Conservation (phyloP, 2,113 vertebrate genomes). For the Neolamprologus modestus region DNA sequence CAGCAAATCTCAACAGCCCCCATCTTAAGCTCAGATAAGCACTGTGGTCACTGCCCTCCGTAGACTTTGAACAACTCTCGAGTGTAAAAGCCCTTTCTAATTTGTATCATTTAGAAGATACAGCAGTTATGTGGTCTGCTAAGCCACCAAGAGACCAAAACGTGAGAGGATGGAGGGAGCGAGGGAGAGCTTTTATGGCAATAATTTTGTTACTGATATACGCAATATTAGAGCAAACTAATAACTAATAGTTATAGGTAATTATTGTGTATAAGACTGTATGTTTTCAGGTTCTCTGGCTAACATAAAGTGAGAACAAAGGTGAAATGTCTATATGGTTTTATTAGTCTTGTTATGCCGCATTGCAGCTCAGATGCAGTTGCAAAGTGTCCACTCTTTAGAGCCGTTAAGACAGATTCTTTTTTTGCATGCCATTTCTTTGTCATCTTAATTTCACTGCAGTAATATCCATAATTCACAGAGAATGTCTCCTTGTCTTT, state of each 20-base stretch:
- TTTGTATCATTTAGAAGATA: constrained; percentile 36
- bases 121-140: constrained; percentile 3
- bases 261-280: constrained; percentile 12
- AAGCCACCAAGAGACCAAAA: background rate
- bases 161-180: background rate
- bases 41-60: constrained; percentile 47
- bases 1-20: constrained; percentile 40
- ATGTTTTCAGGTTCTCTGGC: background rate
- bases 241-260: constrained; percentile 28
- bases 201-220: constrained; percentile 4
- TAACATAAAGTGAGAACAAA: background rate
- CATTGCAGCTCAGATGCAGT: constrained; percentile 46
- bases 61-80: constrained; percentile 34
- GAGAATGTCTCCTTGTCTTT: constrained; percentile 43
- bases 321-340: constrained; percentile 16
- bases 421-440: constrained; percentile 18
- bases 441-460: constrained; percentile 55
- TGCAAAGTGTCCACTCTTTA: constrained; percentile 25
- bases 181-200: background rate
- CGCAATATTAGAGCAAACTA: constrained; percentile 12
- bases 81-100: constrained; percentile 25
- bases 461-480: constrained; percentile 55
- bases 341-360: constrained; percentile 47
- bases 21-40: constrained; percentile 54
- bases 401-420: constrained; percentile 7